These are phyloP conservation scores for Leptarthrus brevirostris DNA, from an alignment of 2,888 invertebrate genomes.

Conservation along the genomic window DNA sequence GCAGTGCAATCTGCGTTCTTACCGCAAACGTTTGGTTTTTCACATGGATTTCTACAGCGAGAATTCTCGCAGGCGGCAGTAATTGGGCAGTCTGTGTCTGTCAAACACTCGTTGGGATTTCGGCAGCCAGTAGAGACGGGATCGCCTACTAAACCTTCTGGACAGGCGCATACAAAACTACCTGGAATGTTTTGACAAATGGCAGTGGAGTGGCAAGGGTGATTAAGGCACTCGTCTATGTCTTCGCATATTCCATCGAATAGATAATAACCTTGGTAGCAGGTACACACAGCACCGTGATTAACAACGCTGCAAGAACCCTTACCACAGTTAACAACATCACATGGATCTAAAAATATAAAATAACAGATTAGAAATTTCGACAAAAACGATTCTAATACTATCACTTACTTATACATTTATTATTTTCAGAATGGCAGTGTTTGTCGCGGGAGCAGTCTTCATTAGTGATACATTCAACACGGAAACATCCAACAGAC, in stretches of 20 bases:
- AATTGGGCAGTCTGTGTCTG: slow-evolving; percentile 82
- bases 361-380: not conserved
- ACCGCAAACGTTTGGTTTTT: slow-evolving; percentile 75
- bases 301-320: slow-evolving; percentile 80
- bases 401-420: slow-evolving; percentile 78
- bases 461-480: slow-evolving; percentile 82
- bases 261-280: slow-evolving; percentile 79
- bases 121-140: slow-evolving; percentile 79
- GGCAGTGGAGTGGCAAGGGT: slow-evolving; percentile 84
- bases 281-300: slow-evolving; percentile 80
- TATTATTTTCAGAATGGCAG: slow-evolving; percentile 80
- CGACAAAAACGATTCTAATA: not conserved
- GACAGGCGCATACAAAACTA: slow-evolving; percentile 81
- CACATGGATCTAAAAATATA: slow-evolving; percentile 79
- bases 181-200: slow-evolving; percentile 83
- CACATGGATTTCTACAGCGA: slow-evolving; percentile 83
- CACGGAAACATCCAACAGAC: slow-evolving; percentile 86
- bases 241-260: slow-evolving; percentile 78
- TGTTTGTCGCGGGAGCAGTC: slow-evolving; percentile 82
- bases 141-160: slow-evolving; percentile 84
- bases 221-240: slow-evolving; percentile 80
- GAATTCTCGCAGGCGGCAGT: slow-evolving; percentile 81
- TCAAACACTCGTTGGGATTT: slow-evolving; percentile 84
- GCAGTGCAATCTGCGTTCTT: slow-evolving; percentile 80
- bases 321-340: slow-evolving; percentile 80